A percentile compares a stretch with the other conserved stretches of the same genome.
Conservation (phyloP, 2,888 invertebrate genomes). For the Caenorhabditis sinica region DNA sequence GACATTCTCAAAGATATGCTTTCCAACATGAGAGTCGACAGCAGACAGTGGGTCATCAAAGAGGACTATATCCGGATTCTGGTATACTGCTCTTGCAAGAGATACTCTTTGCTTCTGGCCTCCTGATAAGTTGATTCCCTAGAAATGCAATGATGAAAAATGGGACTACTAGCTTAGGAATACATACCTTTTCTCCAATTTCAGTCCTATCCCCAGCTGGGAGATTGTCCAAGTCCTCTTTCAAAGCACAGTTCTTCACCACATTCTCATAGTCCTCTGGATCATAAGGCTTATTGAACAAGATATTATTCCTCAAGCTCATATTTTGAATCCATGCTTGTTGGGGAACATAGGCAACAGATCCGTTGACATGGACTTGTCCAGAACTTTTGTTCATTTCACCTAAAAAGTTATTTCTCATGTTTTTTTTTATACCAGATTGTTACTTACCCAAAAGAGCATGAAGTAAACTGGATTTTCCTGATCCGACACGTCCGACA, state of each 20-base stretch:
- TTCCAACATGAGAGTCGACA: conserved; percentile 97
- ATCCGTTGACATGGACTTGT: conserved; percentile 84
- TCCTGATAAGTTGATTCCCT: conserved; percentile 83
- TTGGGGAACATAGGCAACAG: conserved; percentile 92
- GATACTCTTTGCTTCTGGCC: conserved; percentile 88
- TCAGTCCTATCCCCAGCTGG: conserved; percentile 81
- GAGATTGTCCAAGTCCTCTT: conserved; percentile 78
- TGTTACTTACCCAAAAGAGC: conserved; percentile 86
- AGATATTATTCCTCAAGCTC: conserved; percentile 93
- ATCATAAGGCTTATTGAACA: conserved; percentile 87
- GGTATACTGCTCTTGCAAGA: conserved; percentile 93
- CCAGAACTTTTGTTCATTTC: conserved; percentile 87
- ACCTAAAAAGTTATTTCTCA: neutral
- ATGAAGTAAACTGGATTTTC: conserved; percentile 87
- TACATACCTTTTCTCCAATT: conserved; percentile 66
- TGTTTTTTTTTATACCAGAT: too few species aligned
- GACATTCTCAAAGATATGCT: conserved; percentile 96
- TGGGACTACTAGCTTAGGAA: neutral
- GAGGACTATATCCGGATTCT: conserved; percentile 92
- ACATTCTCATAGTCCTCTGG: conserved; percentile 82
- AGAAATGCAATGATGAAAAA: too few species aligned
- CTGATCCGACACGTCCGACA: conserved; percentile 82
- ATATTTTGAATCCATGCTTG: conserved; percentile 99
- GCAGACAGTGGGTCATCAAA: conserved; percentile 96
- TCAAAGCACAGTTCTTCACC: conserved; percentile 80